Percentiles rank a stretch among this genome's conserved stretches.
These are phyloP conservation scores for Oophaga sylvatica DNA, from an alignment of 2,797 vertebrate species.

Conservation along the genomic window DNA sequence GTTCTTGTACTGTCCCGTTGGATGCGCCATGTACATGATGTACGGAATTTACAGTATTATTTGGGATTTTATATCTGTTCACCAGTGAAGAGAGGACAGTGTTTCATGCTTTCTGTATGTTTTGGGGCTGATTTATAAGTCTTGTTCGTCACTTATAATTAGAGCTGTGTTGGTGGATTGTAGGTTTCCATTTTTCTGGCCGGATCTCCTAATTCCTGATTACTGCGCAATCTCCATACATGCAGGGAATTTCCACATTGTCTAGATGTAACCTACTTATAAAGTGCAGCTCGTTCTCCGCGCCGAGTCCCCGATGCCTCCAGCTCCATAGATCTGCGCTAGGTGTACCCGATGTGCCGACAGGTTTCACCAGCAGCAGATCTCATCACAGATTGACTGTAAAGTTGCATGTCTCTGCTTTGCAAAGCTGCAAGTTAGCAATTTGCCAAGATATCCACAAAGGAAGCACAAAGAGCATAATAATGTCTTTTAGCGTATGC, in stretches of 20 bases:
- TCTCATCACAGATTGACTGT: constrained; percentile 18
- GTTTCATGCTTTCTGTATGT: too few species aligned
- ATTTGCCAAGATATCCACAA: constrained; percentile 51
- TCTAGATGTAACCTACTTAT: not conserved
- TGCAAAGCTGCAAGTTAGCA: constrained; percentile 56
- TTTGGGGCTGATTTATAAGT: too few species aligned
- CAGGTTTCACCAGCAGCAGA: constrained; percentile 4
- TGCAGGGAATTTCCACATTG: not conserved
- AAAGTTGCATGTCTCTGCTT: constrained; percentile 7
- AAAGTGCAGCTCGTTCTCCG: not conserved
- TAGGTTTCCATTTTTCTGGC: too few species aligned
- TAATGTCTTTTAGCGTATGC: constrained; percentile 23
- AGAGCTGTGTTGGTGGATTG: too few species aligned
- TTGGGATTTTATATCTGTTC: too few species aligned
- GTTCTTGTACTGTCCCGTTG: too few species aligned
- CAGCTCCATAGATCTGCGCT: not conserved
- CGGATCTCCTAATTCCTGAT: too few species aligned
- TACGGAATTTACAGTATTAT: too few species aligned
- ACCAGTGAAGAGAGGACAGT: too few species aligned
- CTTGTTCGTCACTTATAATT: too few species aligned
- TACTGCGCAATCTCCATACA: not conserved
- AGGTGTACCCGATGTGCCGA: not conserved
- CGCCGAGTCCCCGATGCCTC: not conserved
- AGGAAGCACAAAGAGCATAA: constrained; percentile 55
- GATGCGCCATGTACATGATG: too few species aligned